Evolutionary conservation across 2,888 invertebrate species (phyloP), one percentile per base, ranked within the genome.

Genomic region (Pseudanteris insignis): DNA sequence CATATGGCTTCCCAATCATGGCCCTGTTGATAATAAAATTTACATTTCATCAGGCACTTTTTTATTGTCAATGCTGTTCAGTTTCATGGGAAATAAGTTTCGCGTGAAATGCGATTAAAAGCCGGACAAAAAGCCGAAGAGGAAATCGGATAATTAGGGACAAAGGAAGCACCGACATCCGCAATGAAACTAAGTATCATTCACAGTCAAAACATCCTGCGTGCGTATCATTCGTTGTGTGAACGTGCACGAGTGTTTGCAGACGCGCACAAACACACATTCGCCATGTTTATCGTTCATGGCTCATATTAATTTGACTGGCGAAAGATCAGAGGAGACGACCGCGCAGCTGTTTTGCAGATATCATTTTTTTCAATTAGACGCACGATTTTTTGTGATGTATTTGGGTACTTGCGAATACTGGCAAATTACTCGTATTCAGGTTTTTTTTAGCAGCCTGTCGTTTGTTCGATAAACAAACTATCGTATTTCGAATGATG

Each of bases 121-220:
- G 43, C 43, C 44, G 10, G 37, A 41, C 25, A 50, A 60, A 55
- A 46, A 55, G 57, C 44, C 29, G 34, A 38, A 58, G 15, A 63
- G 64, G 65, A 66, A 67, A 64, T 61, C 62, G 65, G 66, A 69
- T 68, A 71, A 70, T 71, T 71, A 71, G 59, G 61, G 58, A 58
- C 67, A 70, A 66, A 69, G 63, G 63, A 63, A 53, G 57, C 38
- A 54, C 55, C 58, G 63, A 63, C 63, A 59, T 62, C 48, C 59
- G 58, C 46, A 53, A 55, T 37, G 54, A 48, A 59, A 30, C 26
- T 33, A 15, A 51, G 46, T 54, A 55, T 62, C 65, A 63, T 63
- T 66, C 65, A 64, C 68, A 71, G 72, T 71, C 68, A 70, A 69
- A 73, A 73, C 73, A 71, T 73, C 70, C 70, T 73, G 69, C 54